Base-by-base conservation (phyloP, 2,797 vertebrate genomes). In the Dromococcyx pavoninus region DNA sequence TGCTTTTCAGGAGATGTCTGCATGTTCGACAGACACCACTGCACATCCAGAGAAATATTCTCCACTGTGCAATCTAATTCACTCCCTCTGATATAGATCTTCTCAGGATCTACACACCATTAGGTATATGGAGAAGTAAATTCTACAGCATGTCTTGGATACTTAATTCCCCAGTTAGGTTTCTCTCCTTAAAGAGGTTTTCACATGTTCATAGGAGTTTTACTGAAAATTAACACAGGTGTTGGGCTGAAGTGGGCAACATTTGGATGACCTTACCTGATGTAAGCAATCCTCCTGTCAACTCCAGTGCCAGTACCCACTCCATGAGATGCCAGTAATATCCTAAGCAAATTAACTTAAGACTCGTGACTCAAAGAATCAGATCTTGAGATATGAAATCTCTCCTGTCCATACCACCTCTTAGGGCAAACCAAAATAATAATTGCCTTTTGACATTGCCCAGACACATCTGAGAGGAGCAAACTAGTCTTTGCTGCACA, bases 51-150 rank as follows among this genome's bases (percentile, higher is more conserved):
- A 51, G 80, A n/a, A 51, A 77, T 1, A 0, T 17, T 57, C 33
- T 72, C 5, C 72, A 22, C 18, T 12, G 21, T 2, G 7, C 44
- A 13, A 43, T 7, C 57, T 28, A 56, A 44, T 8, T 46, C 41
- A 27, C 21, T 44, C 51, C n/a, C 50, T 11, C 56, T 13, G 11
- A 18, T 24, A 12, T 0, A 32, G 24, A 54, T 37, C 16, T 24
- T 10, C 57, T 70, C 50, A 37, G 48, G 48, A 64, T 13, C 44
- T 8, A 39, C 17, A 17, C 1, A 0, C 44, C 1, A 0, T 23
- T 17, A 46, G 35, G 7, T 39, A 33, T 1, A 1, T 1, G 11
- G n/a, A 60, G 35, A 67, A 57, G 11, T 44, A 35, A 56, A 56
- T 0, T 28, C 30, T 44, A 35, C 16, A 10, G 35, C 35, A 32